Evolutionary conservation across 2,888 invertebrate species (phyloP), one percentile per base, ranked within the genome.

Genomic region (Eilema depressum): DNA sequence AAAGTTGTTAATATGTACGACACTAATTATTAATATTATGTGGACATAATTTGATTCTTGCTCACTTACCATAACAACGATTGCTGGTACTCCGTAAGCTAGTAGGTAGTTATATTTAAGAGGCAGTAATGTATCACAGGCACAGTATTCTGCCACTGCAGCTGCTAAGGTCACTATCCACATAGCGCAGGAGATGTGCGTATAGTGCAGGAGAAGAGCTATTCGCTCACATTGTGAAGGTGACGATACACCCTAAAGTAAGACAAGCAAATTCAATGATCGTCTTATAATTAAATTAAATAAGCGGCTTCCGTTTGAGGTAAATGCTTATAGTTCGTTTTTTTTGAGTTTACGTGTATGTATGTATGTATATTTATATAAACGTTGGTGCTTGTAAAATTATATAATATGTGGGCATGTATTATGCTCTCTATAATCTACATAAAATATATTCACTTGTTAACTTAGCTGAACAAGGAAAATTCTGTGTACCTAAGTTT

Each of bases 131-230:
- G 96, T 95, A 80, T 96, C 96, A 83, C 96, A 96, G 3, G 96
- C 96, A 83, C 96, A 96, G 80, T 96, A 96, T 70, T 95, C 95
- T 0, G 95, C 87, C 0, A 95, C 92, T 0, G 92, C 91, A 0
- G 92, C 93, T 20, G 96, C 96, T 77, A 97, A 95, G 3, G 96
- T 94, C 64, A 97, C 96, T 76, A 97, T 96, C 97, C 97, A 97
- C 89, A 96, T 96, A 0, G 97, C 96, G 71, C 97, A 96, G 17
- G 96, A 96, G 64, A 97, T 93, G 86, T 97, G 97, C 1, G 97
- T 95, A 89, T 97, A 97, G 87, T 97, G 97, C 12, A 97, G 93
- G 4, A 97, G 90, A 12, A 97, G 89, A 0, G 97, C 97, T 66
- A 97, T 96, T 66, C 96, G 95, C 84, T 96, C 96, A 83, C 97